Percentiles rank a stretch among this genome's conserved stretches.
These are phyloP conservation scores for Smittia sp. DNA, from an alignment of 2,888 invertebrate genomes.

Conservation along the genomic window DNA sequence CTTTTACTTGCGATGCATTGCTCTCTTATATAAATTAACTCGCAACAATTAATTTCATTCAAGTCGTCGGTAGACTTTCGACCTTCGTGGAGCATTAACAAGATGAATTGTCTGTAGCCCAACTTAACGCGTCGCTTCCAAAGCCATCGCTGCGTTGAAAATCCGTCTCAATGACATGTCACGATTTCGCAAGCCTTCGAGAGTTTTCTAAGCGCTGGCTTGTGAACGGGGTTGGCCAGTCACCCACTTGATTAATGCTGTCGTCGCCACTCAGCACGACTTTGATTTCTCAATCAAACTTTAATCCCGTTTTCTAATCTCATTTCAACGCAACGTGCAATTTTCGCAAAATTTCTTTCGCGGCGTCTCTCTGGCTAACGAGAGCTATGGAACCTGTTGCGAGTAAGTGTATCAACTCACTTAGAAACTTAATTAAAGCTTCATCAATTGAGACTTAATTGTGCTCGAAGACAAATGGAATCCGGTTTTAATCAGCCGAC, in stretches of 20 bases:
- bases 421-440: background rate
- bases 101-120: background rate
- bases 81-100: slow-evolving; percentile 2
- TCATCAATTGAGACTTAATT: background rate
- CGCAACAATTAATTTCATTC: background rate
- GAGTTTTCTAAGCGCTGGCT: background rate
- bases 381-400: background rate
- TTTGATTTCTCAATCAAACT: background rate
- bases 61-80: background rate
- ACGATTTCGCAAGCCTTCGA: background rate
- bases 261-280: background rate
- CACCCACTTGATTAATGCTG: slow-evolving; percentile 5
- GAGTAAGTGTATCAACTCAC: background rate
- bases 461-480: background rate
- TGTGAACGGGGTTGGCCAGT: background rate
- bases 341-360: background rate
- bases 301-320: background rate
- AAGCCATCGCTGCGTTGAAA: background rate
- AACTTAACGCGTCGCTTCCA: slow-evolving; percentile 7
- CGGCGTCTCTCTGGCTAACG: background rate
- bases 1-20: background rate
- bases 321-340: background rate
- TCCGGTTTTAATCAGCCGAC: background rate
- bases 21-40: background rate
- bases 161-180: slow-evolving; percentile 1